phyloP scores from a whole-genome alignment of 2,888 invertebrate genomes.

The Leucophora obtusa region DNA sequence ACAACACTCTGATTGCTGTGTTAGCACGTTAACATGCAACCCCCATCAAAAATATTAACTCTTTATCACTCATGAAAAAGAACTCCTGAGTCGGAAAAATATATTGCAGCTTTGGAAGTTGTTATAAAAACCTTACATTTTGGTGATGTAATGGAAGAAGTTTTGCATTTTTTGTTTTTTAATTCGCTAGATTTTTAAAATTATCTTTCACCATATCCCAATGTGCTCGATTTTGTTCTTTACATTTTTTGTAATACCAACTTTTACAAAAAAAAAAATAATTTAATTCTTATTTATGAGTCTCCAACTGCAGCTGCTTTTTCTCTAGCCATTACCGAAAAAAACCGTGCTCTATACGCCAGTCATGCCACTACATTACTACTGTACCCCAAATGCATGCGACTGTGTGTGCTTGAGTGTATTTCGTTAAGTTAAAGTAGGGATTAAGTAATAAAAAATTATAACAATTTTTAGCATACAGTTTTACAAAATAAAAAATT shows the following conservation, averaged over 20 bases:
- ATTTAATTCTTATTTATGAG: conserved; percentile 58
- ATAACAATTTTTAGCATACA: conserved; percentile 43
- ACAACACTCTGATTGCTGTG: no score
- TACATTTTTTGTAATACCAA: conserved; percentile 25
- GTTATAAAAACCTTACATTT: no score
- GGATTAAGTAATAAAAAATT: conserved; percentile 58
- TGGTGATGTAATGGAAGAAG: no score
- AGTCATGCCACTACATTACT: not conserved
- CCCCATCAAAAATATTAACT: no score
- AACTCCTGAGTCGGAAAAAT: no score
- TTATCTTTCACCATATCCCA: not conserved
- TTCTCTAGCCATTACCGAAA: conserved; percentile 20
- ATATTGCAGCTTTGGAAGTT: no score
- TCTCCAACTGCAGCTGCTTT: conserved; percentile 48
- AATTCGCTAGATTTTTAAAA: no score
- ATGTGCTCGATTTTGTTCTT: not conserved
- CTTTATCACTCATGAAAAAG: no score
- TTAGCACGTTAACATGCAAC: no score
- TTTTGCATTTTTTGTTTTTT: no score
- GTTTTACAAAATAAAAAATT: conserved; percentile 27
- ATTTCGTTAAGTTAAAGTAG: conserved; percentile 32
- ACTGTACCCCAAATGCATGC: not conserved
- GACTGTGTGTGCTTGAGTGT: conserved; percentile 1
- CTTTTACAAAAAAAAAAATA: conserved; percentile 18
- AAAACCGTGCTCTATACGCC: not conserved